Base-by-base conservation (phyloP, 2,113 vertebrate species). In the Marmota flaviventris region DNA sequence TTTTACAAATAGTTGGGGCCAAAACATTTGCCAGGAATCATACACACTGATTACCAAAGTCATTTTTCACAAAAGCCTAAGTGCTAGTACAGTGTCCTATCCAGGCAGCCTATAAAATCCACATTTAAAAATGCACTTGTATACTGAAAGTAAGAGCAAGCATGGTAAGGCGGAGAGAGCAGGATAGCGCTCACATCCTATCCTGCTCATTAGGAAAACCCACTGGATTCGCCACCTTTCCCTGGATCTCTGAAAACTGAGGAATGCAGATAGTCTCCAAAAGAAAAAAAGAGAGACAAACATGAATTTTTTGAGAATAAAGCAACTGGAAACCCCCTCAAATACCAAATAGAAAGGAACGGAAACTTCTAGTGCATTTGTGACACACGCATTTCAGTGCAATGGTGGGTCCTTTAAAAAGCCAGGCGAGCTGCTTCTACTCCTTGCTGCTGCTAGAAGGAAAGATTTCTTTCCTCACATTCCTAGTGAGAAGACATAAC, bases 151-250 rank as follows among this genome's bases (percentile, higher is more conserved):
- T 42, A 89, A 70, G 29, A 89, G 63, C 53, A 85, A 82, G 70
- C 13, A 11, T 75, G 17, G 3, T 3, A 24, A 63, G 77, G 78
- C 78, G 85, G 25, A 69, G n/a, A 53, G 1, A 79, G 85, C 45
- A 72, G 53, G 92, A 61, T 2, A 51, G 56, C 8, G 27, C 18
- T 22, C 85, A 97, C 97, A 98, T 97, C 96, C 92, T 96, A 98
- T 97, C 96, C 92, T 96, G 97, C 97, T 98, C 98, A 98, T 98
- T 98, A 98, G 98, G 98, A 98, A 97, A 93, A 97, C 98, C 98
- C 98, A 98, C 98, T 98, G 98, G 91, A 93, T 98, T 63, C 34
- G 73, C 96, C 98, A 98, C 98, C 98, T 98, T 98, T 97, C 97
- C 95, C 85, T 96, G 95, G 92, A 97, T 93, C 97, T 98, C 98